Evolutionary conservation across 2,888 invertebrate genomes (phyloP), one percentile per base, ranked within the genome.

Genomic region (Netelia fuscicornis): DNA sequence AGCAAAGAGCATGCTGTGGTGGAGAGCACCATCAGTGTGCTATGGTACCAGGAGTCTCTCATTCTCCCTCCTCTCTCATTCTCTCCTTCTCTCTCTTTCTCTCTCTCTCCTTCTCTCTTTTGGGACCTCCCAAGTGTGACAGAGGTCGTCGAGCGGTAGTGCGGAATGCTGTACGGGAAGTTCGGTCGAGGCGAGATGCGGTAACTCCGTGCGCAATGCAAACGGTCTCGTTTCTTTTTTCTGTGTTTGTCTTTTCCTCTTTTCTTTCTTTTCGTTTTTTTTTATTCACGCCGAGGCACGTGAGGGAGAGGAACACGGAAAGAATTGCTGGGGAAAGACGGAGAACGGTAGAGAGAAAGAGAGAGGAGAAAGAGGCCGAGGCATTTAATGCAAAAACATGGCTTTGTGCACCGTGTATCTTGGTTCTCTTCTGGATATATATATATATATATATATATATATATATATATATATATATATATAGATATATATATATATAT

Each of bases 101-200:
- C 23, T 37, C 44, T 77, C 48, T 17, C 48, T 20, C 44, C 67
- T 52, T 84, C 70, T 81, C 44, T 58, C 80, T 70, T 48, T 70
- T n/a, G 78, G 72, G 86, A 86, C 85, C 85, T 85, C 85, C 84
- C 86, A 86, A 84, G 87, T 77, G 85, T 84, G 83, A 86, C 86
- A 85, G 78, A 88, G 88, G 84, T 89, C 88, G 86, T 85, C 87
- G 86, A 85, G 86, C 86, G 84, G 85, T 88, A 87, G 87, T 87
- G 84, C 81, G 88, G 85, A 89, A 88, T 87, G 87, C 87, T 86
- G 87, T 84, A 87, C 83, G 87, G 84, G 86, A 86, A 86, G 85
- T 80, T 85, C 76, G 82, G 79, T 64, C 80, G 68, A 67, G 85
- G 67, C 68, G 79, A 85, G 87, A 87, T 85, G 85, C 83, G 76